Percentiles rank a stretch among this genome's conserved stretches.
Conservation (phyloP, 1,140 invertebrate species). For the Procambarus virginalis region DNA sequence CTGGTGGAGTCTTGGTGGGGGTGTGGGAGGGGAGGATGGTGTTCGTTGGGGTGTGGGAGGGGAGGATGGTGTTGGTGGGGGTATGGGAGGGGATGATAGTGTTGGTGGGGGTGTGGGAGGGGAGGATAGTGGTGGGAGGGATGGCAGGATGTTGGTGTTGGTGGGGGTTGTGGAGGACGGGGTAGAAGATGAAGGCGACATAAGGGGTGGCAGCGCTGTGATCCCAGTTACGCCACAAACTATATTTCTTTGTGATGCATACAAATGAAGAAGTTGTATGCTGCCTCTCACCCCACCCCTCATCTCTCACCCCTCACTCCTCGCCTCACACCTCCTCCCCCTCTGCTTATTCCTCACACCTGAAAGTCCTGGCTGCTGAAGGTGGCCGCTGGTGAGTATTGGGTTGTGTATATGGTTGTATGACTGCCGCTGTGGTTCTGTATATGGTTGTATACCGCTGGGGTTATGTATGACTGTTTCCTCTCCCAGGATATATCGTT, state of each 20-base stretch:
- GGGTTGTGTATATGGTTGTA: no score
- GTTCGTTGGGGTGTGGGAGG: no score
- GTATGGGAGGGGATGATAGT: no score
- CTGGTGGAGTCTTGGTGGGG: neutral
- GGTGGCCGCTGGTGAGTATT: no score
- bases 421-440: no score
- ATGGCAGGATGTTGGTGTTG: neutral
- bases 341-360: neutral
- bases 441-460: no score
- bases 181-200: neutral
- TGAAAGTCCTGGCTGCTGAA: no score
- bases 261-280: neutral
- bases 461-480: no score
- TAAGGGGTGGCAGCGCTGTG: neutral
- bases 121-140: neutral
- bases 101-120: no score
- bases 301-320: neutral
- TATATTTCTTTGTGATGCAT: neutral
- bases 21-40: neutral
- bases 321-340: neutral
- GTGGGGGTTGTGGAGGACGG: no score
- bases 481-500: no score
- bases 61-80: neutral
- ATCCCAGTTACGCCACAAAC: neutral
- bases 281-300: neutral